Conservation (phyloP, 2,797 vertebrate genomes). For the Antennarius maculatus region DNA sequence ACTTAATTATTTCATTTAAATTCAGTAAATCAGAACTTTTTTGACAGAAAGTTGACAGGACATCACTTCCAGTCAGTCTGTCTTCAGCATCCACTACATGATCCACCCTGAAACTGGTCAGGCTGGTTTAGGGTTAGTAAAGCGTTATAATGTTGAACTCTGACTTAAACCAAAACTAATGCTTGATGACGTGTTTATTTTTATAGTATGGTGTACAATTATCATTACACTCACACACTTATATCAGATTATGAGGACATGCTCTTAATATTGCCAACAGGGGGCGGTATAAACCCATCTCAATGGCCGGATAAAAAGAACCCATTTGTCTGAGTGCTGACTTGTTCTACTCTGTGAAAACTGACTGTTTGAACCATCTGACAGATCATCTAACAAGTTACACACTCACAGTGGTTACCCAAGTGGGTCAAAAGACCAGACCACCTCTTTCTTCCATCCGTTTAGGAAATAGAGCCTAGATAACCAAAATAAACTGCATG, state of each 20-base stretch:
- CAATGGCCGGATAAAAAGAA: neutral
- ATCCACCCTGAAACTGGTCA: no score
- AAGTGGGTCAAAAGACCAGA: conserved; percentile 34
- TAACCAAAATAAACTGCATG: conserved; percentile 17
- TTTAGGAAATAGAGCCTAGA: conserved; percentile 13
- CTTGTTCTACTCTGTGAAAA: conserved; percentile 19
- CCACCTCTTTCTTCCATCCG: conserved; percentile 13
- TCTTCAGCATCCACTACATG: no score
- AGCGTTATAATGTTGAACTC: no score
- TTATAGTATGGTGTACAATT: neutral
- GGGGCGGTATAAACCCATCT: conserved; percentile 39
- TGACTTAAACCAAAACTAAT: no score
- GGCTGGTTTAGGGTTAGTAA: no score
- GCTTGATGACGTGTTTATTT: no score
- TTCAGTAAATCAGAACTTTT: no score
- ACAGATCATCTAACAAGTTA: conserved; percentile 40
- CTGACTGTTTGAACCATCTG: conserved; percentile 20
- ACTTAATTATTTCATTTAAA: no score
- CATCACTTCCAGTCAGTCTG: no score
- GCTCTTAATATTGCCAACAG: conserved; percentile 33
- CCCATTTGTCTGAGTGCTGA: conserved; percentile 22
- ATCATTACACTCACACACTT: neutral
- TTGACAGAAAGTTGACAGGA: no score
- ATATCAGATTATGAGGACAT: neutral
- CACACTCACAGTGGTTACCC: conserved; percentile 16